Evolutionary conservation across 2,797 vertebrate genomes (phyloP), one percentile per base, ranked within the genome.

Genomic region (Alosa sapidissima): DNA sequence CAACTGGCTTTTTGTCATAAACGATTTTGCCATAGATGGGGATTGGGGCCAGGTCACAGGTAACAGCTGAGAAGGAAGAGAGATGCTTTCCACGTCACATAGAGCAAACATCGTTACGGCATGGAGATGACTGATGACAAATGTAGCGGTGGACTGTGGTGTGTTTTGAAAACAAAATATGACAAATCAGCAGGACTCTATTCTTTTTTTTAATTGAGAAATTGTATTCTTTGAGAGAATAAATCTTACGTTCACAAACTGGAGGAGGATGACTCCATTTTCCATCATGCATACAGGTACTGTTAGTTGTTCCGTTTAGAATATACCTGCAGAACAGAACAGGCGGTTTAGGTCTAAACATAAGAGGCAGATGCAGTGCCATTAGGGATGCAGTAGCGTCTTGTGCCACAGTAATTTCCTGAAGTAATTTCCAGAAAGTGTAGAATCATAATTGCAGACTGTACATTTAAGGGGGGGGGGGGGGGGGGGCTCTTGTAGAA

Each of bases 181-280:
- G 49, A 51, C 7, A 51, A 51, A 51, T 11, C 0, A 65, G n/a
- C 24, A 21, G 10, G 2, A 65, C 6, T 28, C 8, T 8, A 0
- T n/a, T 65, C 8, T 51, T 65, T 8, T 3, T 24, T 51, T 65
- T n/a, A 72, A 28, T 33, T 36, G 1, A 2, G 5, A 2, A 47
- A 19, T 45, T 16, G 14, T 45, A 6, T 45, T 28, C 28, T 28
- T 7, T 5, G 6, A 13, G 10, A 41, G 5, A 75, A 75, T 45
- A 3, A 81, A 51, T 92, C 92, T 0, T 96, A 99, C 98, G 92
- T 92, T 95, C 89, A 83, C 97, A 98, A 55, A 89, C 51, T 1
- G 97, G 97, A 1, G 92, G 19, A 0, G 51, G 85, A 0, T 91
- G 87, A 65, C 94, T 97, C 97, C 97, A 98, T n/a, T 85, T 93